phyloP scores from a whole-genome alignment of 64 coral and sea anemone species.

The Montipora sp. region DNA sequence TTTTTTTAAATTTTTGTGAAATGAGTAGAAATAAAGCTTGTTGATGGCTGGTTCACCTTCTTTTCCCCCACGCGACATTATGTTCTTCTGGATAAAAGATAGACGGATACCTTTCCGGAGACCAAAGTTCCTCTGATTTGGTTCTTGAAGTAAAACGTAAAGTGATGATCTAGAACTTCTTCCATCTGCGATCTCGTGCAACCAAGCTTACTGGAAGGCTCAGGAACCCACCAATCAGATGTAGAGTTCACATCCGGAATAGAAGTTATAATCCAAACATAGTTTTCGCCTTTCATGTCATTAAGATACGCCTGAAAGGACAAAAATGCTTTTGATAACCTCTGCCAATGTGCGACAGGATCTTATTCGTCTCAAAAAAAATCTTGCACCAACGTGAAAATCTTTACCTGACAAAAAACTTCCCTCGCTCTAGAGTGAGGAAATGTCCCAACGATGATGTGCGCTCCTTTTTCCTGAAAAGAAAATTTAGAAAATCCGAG shows the following conservation, averaged over 20 bases:
- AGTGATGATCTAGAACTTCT: constrained; percentile 32
- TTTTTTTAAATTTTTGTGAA: too few relatives aligned
- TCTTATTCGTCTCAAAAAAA: too few relatives aligned
- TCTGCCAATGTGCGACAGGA: too few relatives aligned
- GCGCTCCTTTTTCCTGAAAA: constrained; percentile 33
- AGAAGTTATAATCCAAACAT: constrained; percentile 35
- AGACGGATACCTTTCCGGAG: constrained; percentile 26
- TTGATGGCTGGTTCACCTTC: too few relatives aligned
- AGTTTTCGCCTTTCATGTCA: constrained; percentile 25
- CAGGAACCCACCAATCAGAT: constrained; percentile 51
- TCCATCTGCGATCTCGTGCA: constrained; percentile 34
- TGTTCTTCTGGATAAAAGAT: too few relatives aligned
- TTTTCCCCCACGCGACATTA: too few relatives aligned
- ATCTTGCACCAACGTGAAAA: not conserved
- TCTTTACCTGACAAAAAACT: constrained; percentile 40
- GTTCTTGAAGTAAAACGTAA: constrained; percentile 46
- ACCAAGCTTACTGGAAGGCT: not conserved
- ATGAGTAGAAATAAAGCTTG: too few relatives aligned
- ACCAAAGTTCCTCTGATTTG: constrained; percentile 26
- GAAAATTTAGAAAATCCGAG: not conserved
- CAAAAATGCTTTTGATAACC: not conserved
- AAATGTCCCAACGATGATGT: constrained; percentile 36
- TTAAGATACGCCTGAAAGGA: constrained; percentile 38
- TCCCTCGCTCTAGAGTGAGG: constrained; percentile 38
- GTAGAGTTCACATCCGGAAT: constrained; percentile 29